Base-by-base conservation (phyloP, 2,113 vertebrate species). In the Phrynosoma platyrhinos region DNA sequence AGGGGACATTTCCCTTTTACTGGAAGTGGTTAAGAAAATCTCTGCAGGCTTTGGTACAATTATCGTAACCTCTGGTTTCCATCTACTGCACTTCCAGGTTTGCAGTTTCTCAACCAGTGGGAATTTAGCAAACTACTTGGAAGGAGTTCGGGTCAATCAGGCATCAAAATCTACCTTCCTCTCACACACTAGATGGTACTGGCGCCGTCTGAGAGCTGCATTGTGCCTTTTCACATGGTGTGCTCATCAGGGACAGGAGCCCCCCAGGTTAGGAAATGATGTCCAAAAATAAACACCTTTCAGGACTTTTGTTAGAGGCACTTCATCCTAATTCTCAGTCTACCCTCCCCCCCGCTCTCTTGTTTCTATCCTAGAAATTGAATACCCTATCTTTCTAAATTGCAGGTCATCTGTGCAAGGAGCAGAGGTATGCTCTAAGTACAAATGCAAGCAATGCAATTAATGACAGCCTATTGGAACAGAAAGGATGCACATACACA, bases 21-120 rank as follows among this genome's bases (percentile, higher is more conserved):
- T 94, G 97, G 96, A 97, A 97, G 97, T 96, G 75, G 96, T 96
- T 94, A 90, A 94, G 93, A 95, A 97, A 97, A 97, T 98, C 98
- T 98, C 98, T 94, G 97, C 97, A 98, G 98, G 95, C 97, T 96
- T 96, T 95, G 91, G 96, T 97, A 98, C 98, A 98, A 98, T 98
- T 98, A 98, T 96, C 79, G 14, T 88, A 84, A 96, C 96, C 97
- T 97, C 97, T 90, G 81, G 94, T 97, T 97, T 97, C 97, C 97
- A 97, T 98, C 97, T 95, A 91, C 95, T 96, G 96, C 97, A 94
- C 97, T 97, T 96, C 96, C 96, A 96, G 96, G 94, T 95, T 95
- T 90, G 94, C 97, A 96, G 95, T 95, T 91, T 86, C 77, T 53
- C 93, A 93, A 93, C 96, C 97, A 30, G 94, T 96, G 98, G 98